Evolutionary conservation across 2,888 invertebrate species (phyloP), one percentile per base, ranked within the genome.

Genomic region (Meiosimyza decipiens): DNA sequence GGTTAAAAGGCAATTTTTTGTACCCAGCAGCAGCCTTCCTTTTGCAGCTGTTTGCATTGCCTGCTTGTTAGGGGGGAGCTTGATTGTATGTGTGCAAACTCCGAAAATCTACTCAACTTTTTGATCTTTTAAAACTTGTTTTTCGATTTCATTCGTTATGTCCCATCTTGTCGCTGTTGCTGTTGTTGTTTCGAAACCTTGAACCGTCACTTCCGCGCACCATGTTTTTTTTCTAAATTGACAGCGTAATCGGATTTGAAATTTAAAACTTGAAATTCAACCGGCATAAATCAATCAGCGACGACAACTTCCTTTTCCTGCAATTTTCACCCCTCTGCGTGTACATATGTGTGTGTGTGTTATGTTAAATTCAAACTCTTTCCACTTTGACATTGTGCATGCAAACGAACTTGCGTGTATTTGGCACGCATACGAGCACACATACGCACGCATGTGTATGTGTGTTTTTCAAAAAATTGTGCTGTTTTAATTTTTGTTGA

Each of bases 301-400:
- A 47, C 59, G 59, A 52, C 59, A 59, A 28, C 57, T 57, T 40
- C 57, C 49, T 49, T 33, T 57, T 22, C 59, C 55, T 22, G 33
- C 33, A 22, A 33, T 54, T 54, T 16, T 28, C 71, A 64, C 74
- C 70, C 75, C 73, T 73, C 60, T 5, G 40, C 40, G 65, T 71
- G 77, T 81, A 79, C 72, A 75, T 81, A 78, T 77, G 75, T 80
- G 81, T 77, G 79, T 78, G 78, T 82, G 79, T 80, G 79, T 76
- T 13, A 40, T 40, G 40, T 40, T 22, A 49, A 68, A 22, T 68
- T 57, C 52, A 57, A 50, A 68, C 18, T 40, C 40, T 40, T 40
- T 50, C 71, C 54, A 33, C 64, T 50, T 63, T 64, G 65, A 57
- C 57, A 71, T 71, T 71, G 63, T 65, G 65, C 28, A 64, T 28